phyloP scores from a whole-genome alignment of 2,888 invertebrate genomes.

The Drosophila tripunctata region DNA sequence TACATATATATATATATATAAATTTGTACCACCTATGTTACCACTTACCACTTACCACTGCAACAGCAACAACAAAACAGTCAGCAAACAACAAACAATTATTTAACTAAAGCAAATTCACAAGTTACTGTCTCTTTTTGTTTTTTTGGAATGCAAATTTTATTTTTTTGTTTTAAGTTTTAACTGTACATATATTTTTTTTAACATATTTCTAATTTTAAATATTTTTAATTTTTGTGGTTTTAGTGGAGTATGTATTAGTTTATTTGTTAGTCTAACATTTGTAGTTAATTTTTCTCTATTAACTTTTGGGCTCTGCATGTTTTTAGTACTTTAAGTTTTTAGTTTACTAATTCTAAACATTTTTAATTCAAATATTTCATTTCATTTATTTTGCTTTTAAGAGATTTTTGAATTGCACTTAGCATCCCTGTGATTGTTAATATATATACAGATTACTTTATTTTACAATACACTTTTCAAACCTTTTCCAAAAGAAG shows the following conservation, averaged over 20 bases:
- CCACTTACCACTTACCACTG: slow-evolving; percentile 41
- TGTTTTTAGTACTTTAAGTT: neutral
- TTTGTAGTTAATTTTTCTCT: neutral
- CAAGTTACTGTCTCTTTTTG: slow-evolving; percentile 18
- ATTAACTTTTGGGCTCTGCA: neutral
- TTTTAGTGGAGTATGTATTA: neutral
- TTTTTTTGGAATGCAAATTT: slow-evolving; percentile 27
- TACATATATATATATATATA: too few species aligned
- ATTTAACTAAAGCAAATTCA: slow-evolving; percentile 45
- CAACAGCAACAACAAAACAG: slow-evolving; percentile 18
- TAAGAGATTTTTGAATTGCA: too few species aligned
- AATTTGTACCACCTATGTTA: slow-evolving; percentile 35
- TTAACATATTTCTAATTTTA: neutral
- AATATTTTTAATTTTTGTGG: neutral
- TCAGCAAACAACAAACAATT: slow-evolving; percentile 28
- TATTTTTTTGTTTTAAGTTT: neutral
- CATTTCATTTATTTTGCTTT: too few species aligned
- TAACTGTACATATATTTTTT: neutral
- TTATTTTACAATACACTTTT: too few species aligned
- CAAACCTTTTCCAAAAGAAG: too few species aligned
- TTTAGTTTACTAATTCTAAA: slow-evolving; percentile 10
- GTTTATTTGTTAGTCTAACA: neutral
- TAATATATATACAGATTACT: too few species aligned
- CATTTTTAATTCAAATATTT: too few species aligned
- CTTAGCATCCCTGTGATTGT: too few species aligned